Percentiles rank a stretch among this genome's conserved stretches.
These are phyloP conservation scores for Aphrocallistes beatrix DNA, from an alignment of 37 sponge, comb jelly and placozoan genomes.

Conservation along the genomic window DNA sequence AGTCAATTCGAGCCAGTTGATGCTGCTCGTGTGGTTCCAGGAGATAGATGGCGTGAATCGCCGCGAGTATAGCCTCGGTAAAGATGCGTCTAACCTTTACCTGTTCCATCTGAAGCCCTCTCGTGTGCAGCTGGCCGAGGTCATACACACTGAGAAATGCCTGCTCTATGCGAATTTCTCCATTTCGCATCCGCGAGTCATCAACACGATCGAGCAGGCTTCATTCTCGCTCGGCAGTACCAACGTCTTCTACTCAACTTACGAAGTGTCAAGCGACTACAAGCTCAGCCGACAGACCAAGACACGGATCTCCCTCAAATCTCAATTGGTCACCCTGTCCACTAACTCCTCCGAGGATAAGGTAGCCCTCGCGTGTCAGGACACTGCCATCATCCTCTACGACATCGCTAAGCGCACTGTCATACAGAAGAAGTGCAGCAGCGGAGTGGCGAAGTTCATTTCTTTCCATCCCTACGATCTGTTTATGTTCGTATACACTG, in stretches of 20 bases:
- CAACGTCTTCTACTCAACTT: conserved; percentile 1
- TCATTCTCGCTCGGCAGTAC: not conserved
- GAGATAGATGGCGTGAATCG: not conserved
- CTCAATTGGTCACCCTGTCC: not conserved
- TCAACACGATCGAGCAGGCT: conserved; percentile 7
- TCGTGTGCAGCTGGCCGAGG: not conserved
- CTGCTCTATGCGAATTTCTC: not conserved
- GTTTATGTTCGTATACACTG: not conserved
- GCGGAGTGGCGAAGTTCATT: not conserved
- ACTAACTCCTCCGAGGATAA: conserved; percentile 2
- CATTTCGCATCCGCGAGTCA: not conserved
- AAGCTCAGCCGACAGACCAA: not conserved
- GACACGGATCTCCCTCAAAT: conserved; percentile 7
- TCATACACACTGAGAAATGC: conserved; percentile 1
- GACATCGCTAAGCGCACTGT: conserved; percentile 8
- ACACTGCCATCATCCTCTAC: not conserved
- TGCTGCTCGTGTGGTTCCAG: conserved; percentile 13
- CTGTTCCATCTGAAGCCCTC: not conserved
- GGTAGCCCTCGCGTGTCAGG: conserved; percentile 2
- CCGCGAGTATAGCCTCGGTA: not conserved
- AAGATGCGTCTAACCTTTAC: not conserved
- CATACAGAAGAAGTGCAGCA: not conserved
- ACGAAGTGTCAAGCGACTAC: not conserved
- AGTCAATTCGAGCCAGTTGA: not conserved
- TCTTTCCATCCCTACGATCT: not conserved